Evolutionary conservation across 2,113 vertebrate genomes (phyloP).

Genomic region (Centropus bengalensis): DNA sequence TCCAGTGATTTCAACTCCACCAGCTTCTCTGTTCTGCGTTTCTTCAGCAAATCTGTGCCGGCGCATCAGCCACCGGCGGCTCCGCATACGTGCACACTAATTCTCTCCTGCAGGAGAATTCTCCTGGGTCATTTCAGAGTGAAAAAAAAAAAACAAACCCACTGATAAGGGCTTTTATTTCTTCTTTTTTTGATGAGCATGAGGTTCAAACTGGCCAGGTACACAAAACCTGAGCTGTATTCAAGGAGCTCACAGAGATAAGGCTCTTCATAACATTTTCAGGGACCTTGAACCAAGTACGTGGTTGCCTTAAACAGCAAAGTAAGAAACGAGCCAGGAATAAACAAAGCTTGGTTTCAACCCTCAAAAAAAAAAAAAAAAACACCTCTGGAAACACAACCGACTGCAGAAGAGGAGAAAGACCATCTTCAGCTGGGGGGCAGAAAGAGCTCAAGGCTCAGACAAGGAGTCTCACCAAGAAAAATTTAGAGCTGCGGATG

Average conservation of each 20-base stretch:
- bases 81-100: not conserved
- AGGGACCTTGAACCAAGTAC: not conserved
- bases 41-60: not conserved
- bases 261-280: not conserved
- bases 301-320: not conserved
- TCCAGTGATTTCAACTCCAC: not conserved
- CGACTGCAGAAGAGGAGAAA: not conserved
- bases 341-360: not conserved
- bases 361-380: no score
- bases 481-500: not conserved
- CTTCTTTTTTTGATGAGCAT: not conserved
- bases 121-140: not conserved
- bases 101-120: not conserved
- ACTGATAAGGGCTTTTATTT: not conserved
- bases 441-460: not conserved
- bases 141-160: not conserved
- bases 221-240: not conserved
- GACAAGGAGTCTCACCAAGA: not conserved
- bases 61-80: not conserved
- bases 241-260: not conserved
- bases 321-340: not conserved
- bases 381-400: not conserved
- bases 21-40: not conserved
- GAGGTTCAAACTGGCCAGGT: not conserved
- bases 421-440: not conserved